A percentile compares a stretch with the other conserved stretches of the same genome.
These are phyloP conservation scores for Drosophila barbarae DNA, from an alignment of 2,888 invertebrate species.

Conservation along the genomic window DNA sequence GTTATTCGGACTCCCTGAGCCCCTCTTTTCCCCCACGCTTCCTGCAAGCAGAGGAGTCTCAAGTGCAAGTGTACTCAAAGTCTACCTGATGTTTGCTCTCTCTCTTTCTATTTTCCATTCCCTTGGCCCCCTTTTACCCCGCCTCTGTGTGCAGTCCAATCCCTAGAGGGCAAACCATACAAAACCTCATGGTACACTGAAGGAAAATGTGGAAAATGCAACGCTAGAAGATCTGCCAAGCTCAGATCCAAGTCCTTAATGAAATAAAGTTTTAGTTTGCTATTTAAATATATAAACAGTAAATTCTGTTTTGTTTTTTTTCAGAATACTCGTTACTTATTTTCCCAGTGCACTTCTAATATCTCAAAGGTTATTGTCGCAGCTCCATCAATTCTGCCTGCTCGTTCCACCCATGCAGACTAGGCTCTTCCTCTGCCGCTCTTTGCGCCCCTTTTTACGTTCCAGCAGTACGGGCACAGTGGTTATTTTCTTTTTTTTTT, in stretches of 20 bases:
- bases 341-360: neutral
- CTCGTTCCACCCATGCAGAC: neutral
- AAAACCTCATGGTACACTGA: slow-evolving; percentile 24
- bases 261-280: neutral
- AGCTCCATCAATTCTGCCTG: slow-evolving; percentile 5
- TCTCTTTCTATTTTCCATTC: slow-evolving; percentile 7
- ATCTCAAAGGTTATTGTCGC: slow-evolving; percentile 10
- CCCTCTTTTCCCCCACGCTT: slow-evolving; percentile 3
- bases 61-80: slow-evolving; percentile 49
- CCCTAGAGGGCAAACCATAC: slow-evolving; percentile 39
- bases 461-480: neutral
- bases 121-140: slow-evolving; percentile 1
- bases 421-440: slow-evolving; percentile 1
- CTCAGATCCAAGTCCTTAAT: accelerated
- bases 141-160: slow-evolving; percentile 17
- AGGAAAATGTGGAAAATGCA: neutral
- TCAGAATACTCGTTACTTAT: too few relatives aligned
- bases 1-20: slow-evolving; percentile 3
- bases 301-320: neutral
- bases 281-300: neutral
- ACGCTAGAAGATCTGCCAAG: too few relatives aligned
- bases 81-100: slow-evolving; percentile 44
- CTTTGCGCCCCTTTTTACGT: neutral
- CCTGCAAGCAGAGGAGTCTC: slow-evolving; percentile 32
- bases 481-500: neutral